Evolutionary conservation across 2,797 vertebrate genomes (phyloP), one percentile per base, ranked within the genome.

Genomic region (Lutjanus campechanus): DNA sequence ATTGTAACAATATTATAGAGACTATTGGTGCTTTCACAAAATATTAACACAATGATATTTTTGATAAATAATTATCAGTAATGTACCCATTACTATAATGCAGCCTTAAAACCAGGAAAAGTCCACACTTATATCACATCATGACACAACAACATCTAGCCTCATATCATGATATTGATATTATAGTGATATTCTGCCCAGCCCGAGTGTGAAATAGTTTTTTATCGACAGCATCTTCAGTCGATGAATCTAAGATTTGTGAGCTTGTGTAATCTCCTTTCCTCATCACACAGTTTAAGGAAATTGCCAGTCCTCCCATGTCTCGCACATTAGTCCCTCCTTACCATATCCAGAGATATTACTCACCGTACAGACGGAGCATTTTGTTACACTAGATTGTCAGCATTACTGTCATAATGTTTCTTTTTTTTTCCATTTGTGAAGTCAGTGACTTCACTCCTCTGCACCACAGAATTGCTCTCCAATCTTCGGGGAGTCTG

Each of bases 401-500:
- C 91, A 91, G 86, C 76, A 84, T 85, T 86, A 81, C 77, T 84
- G 86, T 89, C 80, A 85, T 87, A 81, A 88, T 89, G 77, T 86
- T 86, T 80, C 76, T 84, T 77, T 77, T 88, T 73, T 84, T 86
- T 82, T 59, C 77, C 69, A 70, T 82, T 76, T 75, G 55, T 80
- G 70, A 89, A 91, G 79, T 36, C 29, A 36, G 29, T 90, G 90
- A 92, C 89, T 92, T 91, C 82, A 89, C 90, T 91, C 76, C 83
- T 79, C 82, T 74, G 76, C 74, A 78, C 85, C 83, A 78, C 87
- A 90, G 84, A 90, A 82, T 81, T 82, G 62, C 88, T 89, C 88
- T 89, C 80, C 79, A 84, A 88, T 94, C 91, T 89, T 92, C 76
- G 79, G 90, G 88, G 87, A 94, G 87, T 93, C 90, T 91, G 85